Conservation (phyloP, 2,888 invertebrate species). For the Eupithecia tripunctaria region DNA sequence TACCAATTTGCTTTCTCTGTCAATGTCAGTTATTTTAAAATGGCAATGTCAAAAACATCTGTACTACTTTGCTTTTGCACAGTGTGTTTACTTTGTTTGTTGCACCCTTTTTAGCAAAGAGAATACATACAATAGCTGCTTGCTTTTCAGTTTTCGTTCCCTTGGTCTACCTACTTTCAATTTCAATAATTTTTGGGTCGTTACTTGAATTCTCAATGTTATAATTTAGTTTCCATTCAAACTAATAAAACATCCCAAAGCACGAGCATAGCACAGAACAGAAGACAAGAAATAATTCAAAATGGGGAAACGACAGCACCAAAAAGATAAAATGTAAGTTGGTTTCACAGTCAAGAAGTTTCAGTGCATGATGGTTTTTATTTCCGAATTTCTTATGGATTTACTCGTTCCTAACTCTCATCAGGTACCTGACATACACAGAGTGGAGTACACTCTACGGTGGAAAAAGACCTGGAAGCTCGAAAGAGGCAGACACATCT, state of each 20-base stretch:
- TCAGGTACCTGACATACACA: conserved; percentile 93
- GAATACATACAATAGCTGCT: too few species aligned
- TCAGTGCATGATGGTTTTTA: neutral
- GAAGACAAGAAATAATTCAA: conserved; percentile 58
- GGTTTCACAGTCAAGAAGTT: neutral
- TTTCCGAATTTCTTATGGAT: neutral
- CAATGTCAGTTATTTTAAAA: too few species aligned
- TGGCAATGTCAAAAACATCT: too few species aligned
- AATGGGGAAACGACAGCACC: conserved; percentile 97
- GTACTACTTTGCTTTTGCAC: too few species aligned
- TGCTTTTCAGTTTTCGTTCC: too few species aligned
- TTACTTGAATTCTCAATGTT: too few species aligned
- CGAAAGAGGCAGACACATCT: conserved; percentile 89
- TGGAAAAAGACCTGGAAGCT: conserved; percentile 90
- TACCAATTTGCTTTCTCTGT: too few species aligned
- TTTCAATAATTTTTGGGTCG: neutral
- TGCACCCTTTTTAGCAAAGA: too few species aligned
- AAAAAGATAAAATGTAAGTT: conserved; percentile 95
- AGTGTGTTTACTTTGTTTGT: too few species aligned
- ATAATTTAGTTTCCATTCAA: neutral
- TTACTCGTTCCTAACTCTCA: conserved; percentile 2
- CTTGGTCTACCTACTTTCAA: too few species aligned
- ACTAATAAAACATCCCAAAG: neutral
- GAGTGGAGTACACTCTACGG: conserved; percentile 96
- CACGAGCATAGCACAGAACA: too few species aligned